Percentiles rank a stretch among this genome's conserved stretches.
Evolutionary conservation across 2,888 invertebrate species (phyloP).

Genomic region (Therioaphis trifolii): DNA sequence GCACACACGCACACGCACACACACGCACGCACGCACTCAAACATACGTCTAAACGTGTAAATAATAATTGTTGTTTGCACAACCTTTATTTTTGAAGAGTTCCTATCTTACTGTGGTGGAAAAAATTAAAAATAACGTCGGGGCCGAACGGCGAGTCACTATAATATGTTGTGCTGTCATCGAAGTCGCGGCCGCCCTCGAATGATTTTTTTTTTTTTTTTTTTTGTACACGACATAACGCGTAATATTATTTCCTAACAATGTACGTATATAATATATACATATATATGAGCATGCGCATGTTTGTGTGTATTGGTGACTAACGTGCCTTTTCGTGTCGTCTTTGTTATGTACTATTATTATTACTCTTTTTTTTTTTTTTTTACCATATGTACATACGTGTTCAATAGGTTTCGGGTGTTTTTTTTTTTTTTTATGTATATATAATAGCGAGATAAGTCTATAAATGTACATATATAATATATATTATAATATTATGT

Average conservation of each 20-base stretch:
- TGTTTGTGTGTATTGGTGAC: too few species aligned
- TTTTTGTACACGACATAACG: too few species aligned
- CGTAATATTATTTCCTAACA: background rate
- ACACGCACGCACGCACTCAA: background rate
- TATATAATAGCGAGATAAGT: conserved; percentile 11
- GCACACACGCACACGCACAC: conserved; percentile 25
- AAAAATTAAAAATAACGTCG: background rate
- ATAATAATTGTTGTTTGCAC: conserved; percentile 48
- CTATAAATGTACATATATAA: background rate
- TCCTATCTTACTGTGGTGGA: background rate
- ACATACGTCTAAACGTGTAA: conserved; percentile 30
- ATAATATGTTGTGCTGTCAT: conserved; percentile 8
- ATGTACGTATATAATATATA: background rate
- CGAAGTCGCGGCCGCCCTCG: background rate
- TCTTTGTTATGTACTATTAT: too few species aligned
- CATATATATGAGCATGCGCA: background rate
- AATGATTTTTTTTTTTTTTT: background rate
- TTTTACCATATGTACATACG: background rate
- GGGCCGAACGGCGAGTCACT: background rate
- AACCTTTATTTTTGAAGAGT: conserved; percentile 34
- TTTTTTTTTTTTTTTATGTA: too few species aligned
- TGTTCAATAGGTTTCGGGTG: background rate
- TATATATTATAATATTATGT: too few species aligned
- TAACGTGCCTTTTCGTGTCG: background rate
- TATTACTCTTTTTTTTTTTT: background rate